Conservation (phyloP, 2,797 vertebrate species). For the Tiaroga cobitis region DNA sequence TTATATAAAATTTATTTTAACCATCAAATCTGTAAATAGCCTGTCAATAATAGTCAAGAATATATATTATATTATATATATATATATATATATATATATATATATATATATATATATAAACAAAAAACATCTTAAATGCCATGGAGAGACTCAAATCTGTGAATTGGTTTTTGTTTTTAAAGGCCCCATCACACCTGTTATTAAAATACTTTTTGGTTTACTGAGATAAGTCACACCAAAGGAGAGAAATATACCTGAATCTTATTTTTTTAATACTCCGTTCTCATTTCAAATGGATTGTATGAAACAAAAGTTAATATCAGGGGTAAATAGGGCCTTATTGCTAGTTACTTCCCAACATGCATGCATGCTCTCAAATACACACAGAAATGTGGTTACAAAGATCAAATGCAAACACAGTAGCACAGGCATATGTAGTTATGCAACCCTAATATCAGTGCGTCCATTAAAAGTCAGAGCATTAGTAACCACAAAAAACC, state of each 20-base stretch:
- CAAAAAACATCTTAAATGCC: too few species aligned
- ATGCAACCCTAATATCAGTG: conserved; percentile 26
- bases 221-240: background rate
- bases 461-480: conserved; percentile 11
- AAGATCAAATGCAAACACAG: conserved; percentile 15
- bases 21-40: background rate
- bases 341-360: background rate
- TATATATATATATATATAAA: too few species aligned
- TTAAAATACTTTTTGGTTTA: background rate
- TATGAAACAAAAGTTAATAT: background rate
- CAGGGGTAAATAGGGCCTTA: background rate
- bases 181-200: background rate
- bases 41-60: too few species aligned
- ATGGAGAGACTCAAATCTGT: background rate
- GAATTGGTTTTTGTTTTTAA: background rate
- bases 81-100: too few species aligned
- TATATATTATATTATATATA: too few species aligned
- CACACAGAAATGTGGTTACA: conserved; percentile 10
- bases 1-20: background rate
- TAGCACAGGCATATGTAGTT: background rate
- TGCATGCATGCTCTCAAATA: background rate
- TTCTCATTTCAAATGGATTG: background rate
- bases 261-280: too few species aligned
- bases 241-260: background rate
- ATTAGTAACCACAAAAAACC: conserved; percentile 15